Conservation (phyloP, 2,888 invertebrate genomes). For the Linyphia triangularis region DNA sequence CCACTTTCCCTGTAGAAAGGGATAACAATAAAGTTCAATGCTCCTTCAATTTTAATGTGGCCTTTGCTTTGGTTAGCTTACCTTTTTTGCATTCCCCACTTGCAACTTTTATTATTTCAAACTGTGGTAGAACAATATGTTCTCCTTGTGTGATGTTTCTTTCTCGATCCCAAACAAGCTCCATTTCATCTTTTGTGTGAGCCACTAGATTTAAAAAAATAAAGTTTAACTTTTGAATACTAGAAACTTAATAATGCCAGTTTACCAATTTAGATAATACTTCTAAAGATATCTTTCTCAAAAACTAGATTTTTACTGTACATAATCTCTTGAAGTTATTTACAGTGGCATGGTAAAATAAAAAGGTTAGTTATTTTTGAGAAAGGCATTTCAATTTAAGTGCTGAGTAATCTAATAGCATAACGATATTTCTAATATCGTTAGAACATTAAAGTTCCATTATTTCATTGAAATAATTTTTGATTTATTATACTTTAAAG, state of each 20-base stretch:
- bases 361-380: background rate
- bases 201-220: constrained; percentile 47
- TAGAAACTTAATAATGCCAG: background rate
- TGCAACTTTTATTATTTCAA: constrained; percentile 61
- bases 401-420: no score
- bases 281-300: background rate
- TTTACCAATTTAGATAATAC: background rate
- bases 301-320: background rate
- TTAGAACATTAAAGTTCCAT: no score
- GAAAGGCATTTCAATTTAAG: no score
- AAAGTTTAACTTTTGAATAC: no score
- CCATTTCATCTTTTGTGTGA: constrained; percentile 67
- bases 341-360: background rate
- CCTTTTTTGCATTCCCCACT: constrained; percentile 57
- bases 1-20: no score
- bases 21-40: no score
- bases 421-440: no score
- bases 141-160: constrained; percentile 65
- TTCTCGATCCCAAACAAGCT: constrained; percentile 53
- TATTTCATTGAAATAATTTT: no score
- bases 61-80: no score
- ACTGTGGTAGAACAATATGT: constrained; percentile 69
- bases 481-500: no score
- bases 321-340: no score
- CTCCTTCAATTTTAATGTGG: no score